Percentiles rank a stretch among this genome's conserved stretches.
phyloP scores from a whole-genome alignment of 2,888 invertebrate genomes.

The Nysson spinosus region DNA sequence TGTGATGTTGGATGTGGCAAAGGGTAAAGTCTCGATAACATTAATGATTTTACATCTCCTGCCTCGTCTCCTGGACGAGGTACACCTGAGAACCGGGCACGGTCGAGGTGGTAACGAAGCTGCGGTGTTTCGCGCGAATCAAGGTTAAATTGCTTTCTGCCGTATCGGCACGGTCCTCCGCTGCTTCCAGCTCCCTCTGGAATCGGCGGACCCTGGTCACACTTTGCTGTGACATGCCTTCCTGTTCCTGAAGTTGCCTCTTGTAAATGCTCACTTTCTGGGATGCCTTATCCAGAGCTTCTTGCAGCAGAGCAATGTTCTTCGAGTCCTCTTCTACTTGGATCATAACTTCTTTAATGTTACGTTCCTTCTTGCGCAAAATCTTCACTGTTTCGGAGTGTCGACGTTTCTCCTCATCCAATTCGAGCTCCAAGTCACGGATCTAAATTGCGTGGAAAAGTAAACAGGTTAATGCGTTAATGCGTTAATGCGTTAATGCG shows the following conservation, averaged over 20 bases:
- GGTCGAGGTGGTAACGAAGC: conserved; percentile 95
- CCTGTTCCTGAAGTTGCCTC: conserved; percentile 96
- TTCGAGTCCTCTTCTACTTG: conserved; percentile 98
- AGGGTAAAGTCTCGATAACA: conserved; percentile 43
- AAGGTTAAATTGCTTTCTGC: conserved; percentile 96
- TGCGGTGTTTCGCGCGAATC: conserved; percentile 98
- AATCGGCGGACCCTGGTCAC: conserved; percentile 97
- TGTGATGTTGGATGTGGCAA: conserved; percentile 55
- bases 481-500: too few species aligned
- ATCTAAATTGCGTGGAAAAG: conserved; percentile 84
- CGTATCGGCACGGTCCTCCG: conserved; percentile 96
- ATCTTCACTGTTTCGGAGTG: conserved; percentile 98
- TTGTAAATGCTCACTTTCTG: conserved; percentile 96
- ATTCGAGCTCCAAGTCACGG: conserved; percentile 95
- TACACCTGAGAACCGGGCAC: conserved; percentile 95
- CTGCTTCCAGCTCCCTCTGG: conserved; percentile 98
- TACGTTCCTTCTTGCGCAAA: conserved; percentile 98
- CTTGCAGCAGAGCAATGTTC: conserved; percentile 94
- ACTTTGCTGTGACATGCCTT: conserved; percentile 94
- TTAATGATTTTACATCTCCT: conserved; percentile 71
- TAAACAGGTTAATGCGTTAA: too few species aligned
- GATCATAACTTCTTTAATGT: conserved; percentile 96
- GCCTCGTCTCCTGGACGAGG: conserved; percentile 90
- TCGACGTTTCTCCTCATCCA: conserved; percentile 97
- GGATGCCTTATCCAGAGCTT: conserved; percentile 90